Conservation (phyloP, 2,888 invertebrate species). For the Caenorhabditis sp. region DNA sequence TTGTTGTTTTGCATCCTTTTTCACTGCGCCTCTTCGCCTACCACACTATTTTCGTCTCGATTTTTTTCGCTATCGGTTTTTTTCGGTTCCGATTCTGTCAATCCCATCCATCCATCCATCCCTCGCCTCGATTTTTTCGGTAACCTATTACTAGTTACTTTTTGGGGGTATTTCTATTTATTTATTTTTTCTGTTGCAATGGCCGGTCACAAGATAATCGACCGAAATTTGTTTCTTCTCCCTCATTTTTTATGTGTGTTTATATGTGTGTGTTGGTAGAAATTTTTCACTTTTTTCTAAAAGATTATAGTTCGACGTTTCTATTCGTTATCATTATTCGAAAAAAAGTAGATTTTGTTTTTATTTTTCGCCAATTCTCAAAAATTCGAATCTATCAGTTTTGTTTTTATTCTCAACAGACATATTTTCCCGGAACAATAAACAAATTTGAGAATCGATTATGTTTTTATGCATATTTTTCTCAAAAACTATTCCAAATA, state of each 20-base stretch:
- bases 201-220: not conserved
- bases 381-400: too few species aligned
- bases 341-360: too few species aligned
- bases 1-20: constrained; percentile 1
- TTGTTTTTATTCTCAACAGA: too few species aligned
- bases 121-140: constrained; percentile 6
- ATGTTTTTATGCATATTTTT: too few species aligned
- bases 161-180: constrained; percentile 14
- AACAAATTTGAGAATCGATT: too few species aligned
- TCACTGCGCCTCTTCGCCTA: not conserved
- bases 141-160: constrained; percentile 1
- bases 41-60: not conserved
- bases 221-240: not conserved
- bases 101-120: constrained; percentile 7
- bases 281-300: not conserved
- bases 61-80: constrained; percentile 2
- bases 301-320: not conserved
- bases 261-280: not conserved
- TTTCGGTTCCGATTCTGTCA: not conserved
- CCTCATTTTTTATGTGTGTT: not conserved
- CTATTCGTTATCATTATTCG: too few species aligned
- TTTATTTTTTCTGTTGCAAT: constrained; percentile 10
- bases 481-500: too few species aligned
- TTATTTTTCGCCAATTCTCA: too few species aligned
- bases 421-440: too few species aligned